These are phyloP conservation scores for Galago senegalensis DNA, from an alignment of 2,797 vertebrate genomes.

Conservation along the genomic window DNA sequence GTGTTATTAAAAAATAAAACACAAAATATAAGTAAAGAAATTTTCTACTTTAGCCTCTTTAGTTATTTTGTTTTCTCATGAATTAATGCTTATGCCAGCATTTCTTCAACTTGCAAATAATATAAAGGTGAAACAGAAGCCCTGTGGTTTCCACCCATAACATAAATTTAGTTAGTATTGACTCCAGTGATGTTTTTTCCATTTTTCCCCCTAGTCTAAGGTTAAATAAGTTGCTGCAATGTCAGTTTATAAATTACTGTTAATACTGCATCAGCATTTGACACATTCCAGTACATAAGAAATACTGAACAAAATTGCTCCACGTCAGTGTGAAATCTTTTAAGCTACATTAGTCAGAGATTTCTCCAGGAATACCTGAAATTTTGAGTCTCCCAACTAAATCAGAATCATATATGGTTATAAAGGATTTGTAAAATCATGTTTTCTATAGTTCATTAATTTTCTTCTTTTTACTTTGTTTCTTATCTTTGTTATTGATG, in stretches of 20 bases:
- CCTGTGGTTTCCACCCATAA: conserved; percentile 31
- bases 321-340: conserved; percentile 77
- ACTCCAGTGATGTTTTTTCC: neutral
- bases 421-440: conserved; percentile 11
- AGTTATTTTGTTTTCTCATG: neutral
- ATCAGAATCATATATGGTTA: neutral
- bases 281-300: conserved; percentile 78
- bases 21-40: neutral
- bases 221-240: conserved; percentile 64
- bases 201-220: conserved; percentile 52
- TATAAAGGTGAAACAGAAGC: neutral
- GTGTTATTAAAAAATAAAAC: conserved; percentile 55
- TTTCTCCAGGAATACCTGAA: conserved; percentile 70
- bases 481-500: conserved; percentile 44
- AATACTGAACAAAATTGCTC: conserved; percentile 79
- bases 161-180: conserved; percentile 33
- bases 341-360: conserved; percentile 73
- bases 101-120: conserved; percentile 28
- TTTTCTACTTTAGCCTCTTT: neutral
- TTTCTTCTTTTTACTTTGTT: conserved; percentile 24
- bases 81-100: neutral
- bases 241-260: conserved; percentile 77
- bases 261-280: conserved; percentile 76
- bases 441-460: conserved; percentile 52
- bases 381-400: conserved; percentile 57